phyloP scores from a whole-genome alignment of 2,113 vertebrate species.

The rat (Rattus norvegicus) region DNA sequence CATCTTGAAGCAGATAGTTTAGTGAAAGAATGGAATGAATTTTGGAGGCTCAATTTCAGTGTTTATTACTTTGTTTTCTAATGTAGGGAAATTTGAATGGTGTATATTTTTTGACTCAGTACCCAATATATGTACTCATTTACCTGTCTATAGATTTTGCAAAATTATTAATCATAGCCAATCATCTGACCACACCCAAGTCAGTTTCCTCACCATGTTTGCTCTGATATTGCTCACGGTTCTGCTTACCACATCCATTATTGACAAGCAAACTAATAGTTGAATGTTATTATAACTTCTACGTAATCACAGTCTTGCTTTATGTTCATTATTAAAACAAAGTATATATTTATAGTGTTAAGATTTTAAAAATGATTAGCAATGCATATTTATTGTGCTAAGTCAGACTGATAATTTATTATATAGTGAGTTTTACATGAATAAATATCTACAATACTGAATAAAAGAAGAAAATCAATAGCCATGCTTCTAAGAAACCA shows the following conservation, averaged over 20 bases:
- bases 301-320: background rate
- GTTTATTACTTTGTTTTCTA: background rate
- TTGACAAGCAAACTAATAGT: background rate
- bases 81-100: background rate
- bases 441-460: background rate
- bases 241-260: background rate
- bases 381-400: background rate
- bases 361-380: background rate
- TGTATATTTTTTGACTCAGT: background rate
- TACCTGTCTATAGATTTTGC: background rate
- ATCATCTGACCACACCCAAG: background rate
- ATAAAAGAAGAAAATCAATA: background rate
- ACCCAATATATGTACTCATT: background rate
- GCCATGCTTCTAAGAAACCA: background rate
- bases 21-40: background rate
- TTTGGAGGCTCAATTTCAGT: background rate
- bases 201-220: background rate
- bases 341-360: background rate
- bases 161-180: background rate
- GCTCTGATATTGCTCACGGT: background rate
- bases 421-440: background rate
- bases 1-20: background rate
- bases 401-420: background rate
- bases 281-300: background rate
- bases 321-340: conserved; percentile 30